Evolutionary conservation across 92 coral and sea anemone genomes (phyloP), one percentile per base, ranked within the genome.

Genomic region (Paramuricea clavata): DNA sequence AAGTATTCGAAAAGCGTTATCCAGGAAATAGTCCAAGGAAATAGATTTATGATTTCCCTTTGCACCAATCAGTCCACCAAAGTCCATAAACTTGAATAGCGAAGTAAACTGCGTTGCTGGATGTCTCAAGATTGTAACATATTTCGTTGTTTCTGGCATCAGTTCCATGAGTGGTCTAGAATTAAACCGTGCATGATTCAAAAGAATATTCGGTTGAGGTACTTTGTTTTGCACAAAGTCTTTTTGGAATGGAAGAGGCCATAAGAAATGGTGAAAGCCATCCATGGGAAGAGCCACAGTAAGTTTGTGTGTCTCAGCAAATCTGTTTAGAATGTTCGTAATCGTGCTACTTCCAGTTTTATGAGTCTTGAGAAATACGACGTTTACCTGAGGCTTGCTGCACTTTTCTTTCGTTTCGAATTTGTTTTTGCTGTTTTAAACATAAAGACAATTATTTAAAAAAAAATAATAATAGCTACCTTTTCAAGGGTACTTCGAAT

Each of bases 261-360:
- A 91, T 74, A 57, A 85, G 84, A 87, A 91, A 32, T 74, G 85
- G 31, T 78, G 75, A 76, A 88, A 70, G 39, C 90, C 90, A 31
- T 81, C 92, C 12, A 49, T 74, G 21, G 94, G 94, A 17, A 91
- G 42, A 17, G 88, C 94, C 83, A 88, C 65, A 31, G 61, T 81
- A 28, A 91, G 80, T 17, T 82, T 79, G 71, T 81, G 65, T 8
- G 23, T 26, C 27, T 91, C 92, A 3, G 92, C 91, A 50, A 84
- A 91, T 50, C 94, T 69, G 60, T 91, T 88, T 8, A 91, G 65
- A 41, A 91, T 91, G 83, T 91, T 91, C 12, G 94, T 85, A 6
- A 91, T 47, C 0, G 94, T 88, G 44, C 94, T 91, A 87, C 92
- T 78, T 28, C 94, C 94, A 12, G 94, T 91, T 69, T 91, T 91